Base-by-base conservation (phyloP, 2,113 vertebrate species). In the Taurulus bubalis region DNA sequence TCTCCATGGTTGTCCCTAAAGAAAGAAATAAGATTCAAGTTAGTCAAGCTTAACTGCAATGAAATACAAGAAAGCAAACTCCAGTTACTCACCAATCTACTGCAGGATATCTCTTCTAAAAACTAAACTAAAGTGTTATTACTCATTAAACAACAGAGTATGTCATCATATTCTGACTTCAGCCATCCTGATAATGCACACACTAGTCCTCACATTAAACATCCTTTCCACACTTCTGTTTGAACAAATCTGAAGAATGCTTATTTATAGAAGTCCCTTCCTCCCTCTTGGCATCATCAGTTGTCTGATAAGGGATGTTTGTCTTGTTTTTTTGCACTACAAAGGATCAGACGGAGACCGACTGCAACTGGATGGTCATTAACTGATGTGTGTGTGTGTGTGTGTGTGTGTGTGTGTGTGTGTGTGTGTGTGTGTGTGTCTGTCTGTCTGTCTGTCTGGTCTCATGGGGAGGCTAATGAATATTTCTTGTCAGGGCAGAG, bases 1-100 rank as follows among this genome's bases (percentile, higher is more conserved):
- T 71, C 11, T 79, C 77, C 89, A 89, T 90, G 10, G 16, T 70
- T 32, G 1, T 59, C 22, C 59, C 87, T 90, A 53, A 65, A 78
- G 26, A 76, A 30, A 68, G 2, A 59, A 72, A 26, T 5, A 15
- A 55, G 24, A 71, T 30, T 45, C 1, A 77, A 69, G 20, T 85
- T 34, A 56, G 18, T 64, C 28, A 2, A 71, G 20, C 8, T 24
- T 16, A 10, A 9, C 10, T 8, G 8, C 0, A 11, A 40, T 69
- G 24, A 65, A 63, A 77, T 53, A 5, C 18, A 22, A 56, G 10
- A 45, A 59, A 75, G 6, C 53, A 8, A 28, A 22, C 55, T 28
- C 11, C 42, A 78, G 62, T 63, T 15, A 56, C 91, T 91, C 86
- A 79, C 84, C 64, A 1, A 0, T 68, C 24, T 11, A 1, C 58